These are phyloP conservation scores for Phrynosoma platyrhinos DNA, from an alignment of 2,113 vertebrate species.

Conservation along the genomic window DNA sequence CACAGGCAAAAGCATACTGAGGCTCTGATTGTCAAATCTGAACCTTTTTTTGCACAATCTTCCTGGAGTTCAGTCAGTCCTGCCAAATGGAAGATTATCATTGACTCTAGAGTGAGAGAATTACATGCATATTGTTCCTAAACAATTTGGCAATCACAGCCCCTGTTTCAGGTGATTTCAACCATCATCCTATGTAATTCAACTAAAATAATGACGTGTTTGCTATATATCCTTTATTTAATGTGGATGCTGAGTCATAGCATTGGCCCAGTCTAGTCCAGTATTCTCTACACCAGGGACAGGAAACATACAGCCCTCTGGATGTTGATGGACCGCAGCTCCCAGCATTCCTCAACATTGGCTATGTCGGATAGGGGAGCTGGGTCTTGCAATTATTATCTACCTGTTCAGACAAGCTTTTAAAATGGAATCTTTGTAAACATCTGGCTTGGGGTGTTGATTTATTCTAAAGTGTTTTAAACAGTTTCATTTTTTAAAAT, in stretches of 20 bases:
- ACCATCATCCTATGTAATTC: slow-evolving; percentile 18
- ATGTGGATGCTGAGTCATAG: neutral
- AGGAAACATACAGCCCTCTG: neutral
- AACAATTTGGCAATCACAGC: neutral
- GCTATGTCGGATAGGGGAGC: neutral
- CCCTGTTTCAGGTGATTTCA: neutral
- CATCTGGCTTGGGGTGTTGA: no score
- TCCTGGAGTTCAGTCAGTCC: slow-evolving; percentile 52
- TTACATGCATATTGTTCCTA: neutral
- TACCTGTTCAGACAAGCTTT: no score
- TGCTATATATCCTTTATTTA: neutral
- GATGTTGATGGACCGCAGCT: no score
- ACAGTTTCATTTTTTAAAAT: no score
- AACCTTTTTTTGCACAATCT: slow-evolving; percentile 60
- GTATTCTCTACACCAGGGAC: neutral
- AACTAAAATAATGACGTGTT: neutral
- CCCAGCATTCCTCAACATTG: no score
- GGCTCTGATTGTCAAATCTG: slow-evolving; percentile 63
- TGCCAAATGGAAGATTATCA: slow-evolving; percentile 64
- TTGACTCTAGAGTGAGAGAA: slow-evolving; percentile 46
- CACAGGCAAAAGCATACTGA: slow-evolving; percentile 35
- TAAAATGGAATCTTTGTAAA: no score
- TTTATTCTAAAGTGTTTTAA: no score
- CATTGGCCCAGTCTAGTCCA: neutral
- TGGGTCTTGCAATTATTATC: no score